A percentile compares a stretch with the other conserved stretches of the same genome.
Evolutionary conservation across 2,888 invertebrate species (phyloP).

Genomic region (Hedya salicella): DNA sequence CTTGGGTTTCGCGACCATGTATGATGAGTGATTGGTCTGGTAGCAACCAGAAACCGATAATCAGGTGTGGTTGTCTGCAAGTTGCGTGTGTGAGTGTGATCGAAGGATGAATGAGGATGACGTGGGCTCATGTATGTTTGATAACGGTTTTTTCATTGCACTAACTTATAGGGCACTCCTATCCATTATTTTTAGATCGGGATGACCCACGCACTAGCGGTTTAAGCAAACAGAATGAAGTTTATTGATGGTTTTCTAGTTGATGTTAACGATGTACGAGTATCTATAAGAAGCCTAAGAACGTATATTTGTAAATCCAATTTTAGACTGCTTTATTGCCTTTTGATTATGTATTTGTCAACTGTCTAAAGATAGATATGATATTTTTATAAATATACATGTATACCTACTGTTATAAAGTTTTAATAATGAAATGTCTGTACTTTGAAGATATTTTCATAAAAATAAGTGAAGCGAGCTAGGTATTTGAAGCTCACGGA

Average conservation of each 20-base stretch:
- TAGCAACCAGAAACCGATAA: background rate
- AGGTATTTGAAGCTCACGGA: too few relatives aligned
- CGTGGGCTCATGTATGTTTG: constrained; percentile 79
- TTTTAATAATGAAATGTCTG: too few relatives aligned
- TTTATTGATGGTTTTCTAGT: constrained; percentile 40
- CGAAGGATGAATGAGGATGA: constrained; percentile 82
- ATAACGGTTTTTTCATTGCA: constrained; percentile 60
- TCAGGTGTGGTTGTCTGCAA: constrained; percentile 53
- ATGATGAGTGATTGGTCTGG: constrained; percentile 38
- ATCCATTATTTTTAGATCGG: constrained; percentile 76
- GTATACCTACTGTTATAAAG: too few relatives aligned
- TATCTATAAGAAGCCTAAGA: constrained; percentile 22
- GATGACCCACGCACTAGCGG: constrained; percentile 30
- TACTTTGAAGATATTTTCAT: too few relatives aligned
- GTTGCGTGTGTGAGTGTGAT: constrained; percentile 77
- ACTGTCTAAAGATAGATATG: too few relatives aligned
- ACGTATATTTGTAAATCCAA: constrained; percentile 35
- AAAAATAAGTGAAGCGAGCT: too few relatives aligned
- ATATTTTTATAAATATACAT: too few relatives aligned
- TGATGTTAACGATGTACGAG: constrained; percentile 15
- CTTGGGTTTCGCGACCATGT: constrained; percentile 47
- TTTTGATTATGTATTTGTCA: background rate
- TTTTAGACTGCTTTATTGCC: constrained; percentile 30
- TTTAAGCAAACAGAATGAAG: background rate
- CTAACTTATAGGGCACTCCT: constrained; percentile 56